Base-by-base conservation (phyloP, 2,888 invertebrate genomes). In the Meandrusa payeni region DNA sequence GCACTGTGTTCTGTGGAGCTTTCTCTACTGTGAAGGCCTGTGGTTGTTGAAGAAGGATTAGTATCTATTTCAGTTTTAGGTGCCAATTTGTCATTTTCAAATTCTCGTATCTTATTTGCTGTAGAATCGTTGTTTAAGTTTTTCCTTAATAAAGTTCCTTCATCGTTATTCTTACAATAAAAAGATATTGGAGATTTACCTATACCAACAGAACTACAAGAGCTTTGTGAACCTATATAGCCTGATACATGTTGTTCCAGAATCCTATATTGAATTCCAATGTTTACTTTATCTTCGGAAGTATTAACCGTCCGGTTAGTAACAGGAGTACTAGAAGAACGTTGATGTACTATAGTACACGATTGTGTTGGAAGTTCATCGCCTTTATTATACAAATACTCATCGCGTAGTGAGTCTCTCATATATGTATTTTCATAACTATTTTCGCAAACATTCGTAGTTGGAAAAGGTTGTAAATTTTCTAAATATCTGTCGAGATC, bases 401-500 rank as follows among this genome's bases (percentile, higher is more conserved):
- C 28, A 40, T 32, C 32, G 29, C 26, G 44, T 13, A 17, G 20
- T 41, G 20, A 19, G 40, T 47, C 51, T 53, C 69, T 68, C 15
- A 70, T 59, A 37, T 61, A 55, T 31, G 57, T 53, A 50, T 59
- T 55, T 29, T 51, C 52, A 48, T 54, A 50, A 48, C 47, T 52
- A 48, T 41, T 53, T 34, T 57, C 55, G 9, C 42, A 34, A 32
- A 48, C 54, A 5, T 47, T 46, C 22, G 64, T 61, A 54, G 69
- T 74, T 22, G 72, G 65, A 43, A 67, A 83, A 1, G 90, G 83
- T 61, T 91, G 91, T 48, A 93, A 76, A 51, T 92, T 91, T 56
- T 91, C 90, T 31, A 94, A 79, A 68, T 92, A 93, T 48, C 89
- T 89, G 67, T 93, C 93, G 34, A 93, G 77, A 61, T 93, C 92